Conservation (phyloP, 2,113 vertebrate genomes). For the Lonchura striata region DNA sequence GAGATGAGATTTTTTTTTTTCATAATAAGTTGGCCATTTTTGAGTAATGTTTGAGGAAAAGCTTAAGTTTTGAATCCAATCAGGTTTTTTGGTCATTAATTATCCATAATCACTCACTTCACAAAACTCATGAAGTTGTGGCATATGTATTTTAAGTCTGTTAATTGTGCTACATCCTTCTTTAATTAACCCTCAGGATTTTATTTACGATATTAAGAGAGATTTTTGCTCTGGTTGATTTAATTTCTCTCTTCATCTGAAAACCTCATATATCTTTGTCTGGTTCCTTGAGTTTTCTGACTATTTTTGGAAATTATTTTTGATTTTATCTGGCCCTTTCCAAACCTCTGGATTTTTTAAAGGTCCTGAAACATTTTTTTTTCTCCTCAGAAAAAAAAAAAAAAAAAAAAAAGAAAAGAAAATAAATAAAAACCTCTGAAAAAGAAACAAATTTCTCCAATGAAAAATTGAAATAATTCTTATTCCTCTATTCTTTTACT, state of each 20-base stretch:
- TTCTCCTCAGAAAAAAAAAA: neutral
- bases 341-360: neutral
- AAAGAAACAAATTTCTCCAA: neutral
- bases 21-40: neutral
- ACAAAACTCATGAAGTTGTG: neutral
- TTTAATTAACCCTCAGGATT: neutral
- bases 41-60: neutral
- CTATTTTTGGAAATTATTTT: neutral
- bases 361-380: neutral
- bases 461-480: neutral
- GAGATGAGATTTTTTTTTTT: neutral
- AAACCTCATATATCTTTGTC: neutral
- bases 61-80: neutral
- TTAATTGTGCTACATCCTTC: neutral
- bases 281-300: neutral
- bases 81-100: neutral
- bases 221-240: neutral
- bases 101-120: neutral
- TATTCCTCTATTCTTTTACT: neutral
- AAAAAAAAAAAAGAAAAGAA: too few species aligned
- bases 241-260: neutral
- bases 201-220: neutral
- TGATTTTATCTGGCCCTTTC: accelerated
- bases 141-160: neutral
- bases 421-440: too few species aligned